A percentile compares a stretch with the other conserved stretches of the same genome.
phyloP scores from a whole-genome alignment of 2,888 invertebrate species.

The Syrista parreyssii region DNA sequence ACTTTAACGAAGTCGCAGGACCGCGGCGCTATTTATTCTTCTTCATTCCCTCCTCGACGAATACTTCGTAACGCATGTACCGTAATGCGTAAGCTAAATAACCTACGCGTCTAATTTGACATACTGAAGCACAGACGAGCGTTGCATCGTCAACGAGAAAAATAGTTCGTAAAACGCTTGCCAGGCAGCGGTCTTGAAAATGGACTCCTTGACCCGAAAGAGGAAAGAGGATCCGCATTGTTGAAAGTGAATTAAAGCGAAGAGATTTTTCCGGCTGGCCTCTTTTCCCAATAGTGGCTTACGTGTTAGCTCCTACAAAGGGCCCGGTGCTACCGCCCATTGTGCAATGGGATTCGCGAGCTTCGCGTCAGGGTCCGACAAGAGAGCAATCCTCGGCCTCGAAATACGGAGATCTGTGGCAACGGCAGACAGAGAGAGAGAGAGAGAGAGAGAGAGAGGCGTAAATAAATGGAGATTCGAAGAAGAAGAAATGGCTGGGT shows the following conservation, averaged over 20 bases:
- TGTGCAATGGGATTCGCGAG: background rate
- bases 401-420: background rate
- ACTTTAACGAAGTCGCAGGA: background rate
- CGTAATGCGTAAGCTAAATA: background rate
- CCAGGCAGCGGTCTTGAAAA: background rate
- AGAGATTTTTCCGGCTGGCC: slow-evolving; percentile 39
- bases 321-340: slow-evolving; percentile 45
- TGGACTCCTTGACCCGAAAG: background rate
- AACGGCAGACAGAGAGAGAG: background rate
- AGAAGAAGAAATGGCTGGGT: background rate
- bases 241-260: slow-evolving; percentile 44
- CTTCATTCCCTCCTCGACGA: background rate
- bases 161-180: background rate
- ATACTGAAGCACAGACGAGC: background rate
- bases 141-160: background rate
- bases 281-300: background rate
- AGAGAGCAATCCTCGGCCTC: background rate
- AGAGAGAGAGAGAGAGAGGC: background rate
- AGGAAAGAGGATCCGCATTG: background rate
- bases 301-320: slow-evolving; percentile 37
- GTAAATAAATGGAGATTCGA: background rate
- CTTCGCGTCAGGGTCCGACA: slow-evolving; percentile 6
- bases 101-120: background rate
- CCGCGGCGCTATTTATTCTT: background rate
- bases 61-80: background rate